Base-by-base conservation (phyloP, 2,113 vertebrate genomes). In the Glareola pratincola region DNA sequence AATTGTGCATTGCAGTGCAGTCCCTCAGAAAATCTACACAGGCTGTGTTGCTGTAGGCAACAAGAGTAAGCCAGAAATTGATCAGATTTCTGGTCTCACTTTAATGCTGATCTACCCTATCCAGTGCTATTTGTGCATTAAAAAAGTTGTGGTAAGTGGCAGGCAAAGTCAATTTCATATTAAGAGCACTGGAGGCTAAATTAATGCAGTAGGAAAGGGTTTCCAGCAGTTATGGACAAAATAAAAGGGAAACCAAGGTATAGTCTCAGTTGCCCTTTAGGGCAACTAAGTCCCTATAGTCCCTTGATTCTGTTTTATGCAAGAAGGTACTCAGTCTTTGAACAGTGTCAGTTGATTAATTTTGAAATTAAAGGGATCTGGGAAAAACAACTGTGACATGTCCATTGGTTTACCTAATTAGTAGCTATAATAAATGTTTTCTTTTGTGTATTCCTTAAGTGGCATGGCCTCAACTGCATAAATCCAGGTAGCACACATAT, bases 41-140 rank as follows among this genome's bases (percentile, higher is more conserved):
- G 68, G 51, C n/a, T 73, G 9, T 47, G 27, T 81, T 92, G 88
- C 95, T 95, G 64, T 68, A 92, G 91, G 94, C 83, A 92, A 69
- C 2, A 9, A 89, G 21, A 78, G 19, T 32, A 75, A 86, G 43
- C 4, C 64, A 88, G 57, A 86, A 91, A 89, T 74, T 67, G 56
- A 63, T 64, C 82, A 93, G 74, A 79, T 89, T 95, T 76, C 76
- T 92, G 27, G 30, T 89, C 83, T 91, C 7, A 0, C 45, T 91
- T 84, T 85, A 81, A 79, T 91, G 88, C 24, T 68, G 34, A 51
- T 60, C 51, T 80, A n/a, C 47, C 41, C 27, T 88, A 71, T 15
- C 22, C 59, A 72, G 27, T 56, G 30, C 30, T 81, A 66, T 56
- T 92, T 2, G 1, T 51, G 30, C 83, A 94, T 92, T 91, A 16